Conservation (phyloP, 2,888 invertebrate genomes). For the Chirona hameri region DNA sequence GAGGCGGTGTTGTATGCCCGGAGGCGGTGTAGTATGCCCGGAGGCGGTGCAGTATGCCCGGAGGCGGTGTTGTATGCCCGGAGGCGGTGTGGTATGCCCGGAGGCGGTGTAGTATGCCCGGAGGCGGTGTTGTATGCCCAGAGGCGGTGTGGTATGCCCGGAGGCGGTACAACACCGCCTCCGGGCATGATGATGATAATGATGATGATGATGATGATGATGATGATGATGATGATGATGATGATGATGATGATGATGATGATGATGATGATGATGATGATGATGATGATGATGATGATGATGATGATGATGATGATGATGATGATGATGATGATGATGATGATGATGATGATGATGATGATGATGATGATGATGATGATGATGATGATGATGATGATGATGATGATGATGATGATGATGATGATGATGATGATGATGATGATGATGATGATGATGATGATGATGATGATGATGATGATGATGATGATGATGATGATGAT, state of each 20-base stretch:
- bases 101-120: too few relatives aligned
- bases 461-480: slow-evolving; percentile 35
- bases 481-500: slow-evolving; percentile 35
- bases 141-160: too few relatives aligned
- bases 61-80: too few relatives aligned
- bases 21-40: too few relatives aligned
- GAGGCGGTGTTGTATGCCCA: too few relatives aligned
- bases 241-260: slow-evolving; percentile 33
- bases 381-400: slow-evolving; percentile 40
- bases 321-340: slow-evolving; percentile 41
- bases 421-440: slow-evolving; percentile 41
- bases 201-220: slow-evolving; percentile 22
- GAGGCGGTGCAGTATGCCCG: too few relatives aligned
- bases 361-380: slow-evolving; percentile 25
- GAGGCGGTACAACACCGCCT: slow-evolving; percentile 54
- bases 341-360: slow-evolving; percentile 29
- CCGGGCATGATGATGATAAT: slow-evolving; percentile 52
- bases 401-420: slow-evolving; percentile 41
- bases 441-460: slow-evolving; percentile 42
- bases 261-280: slow-evolving; percentile 43
- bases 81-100: too few relatives aligned
- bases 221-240: slow-evolving; percentile 22
- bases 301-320: slow-evolving; percentile 41
- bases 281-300: slow-evolving; percentile 40
- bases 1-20: too few relatives aligned